Evolutionary conservation across 2,888 invertebrate genomes (phyloP).

Genomic region (Dolichopus griseipennis): DNA sequence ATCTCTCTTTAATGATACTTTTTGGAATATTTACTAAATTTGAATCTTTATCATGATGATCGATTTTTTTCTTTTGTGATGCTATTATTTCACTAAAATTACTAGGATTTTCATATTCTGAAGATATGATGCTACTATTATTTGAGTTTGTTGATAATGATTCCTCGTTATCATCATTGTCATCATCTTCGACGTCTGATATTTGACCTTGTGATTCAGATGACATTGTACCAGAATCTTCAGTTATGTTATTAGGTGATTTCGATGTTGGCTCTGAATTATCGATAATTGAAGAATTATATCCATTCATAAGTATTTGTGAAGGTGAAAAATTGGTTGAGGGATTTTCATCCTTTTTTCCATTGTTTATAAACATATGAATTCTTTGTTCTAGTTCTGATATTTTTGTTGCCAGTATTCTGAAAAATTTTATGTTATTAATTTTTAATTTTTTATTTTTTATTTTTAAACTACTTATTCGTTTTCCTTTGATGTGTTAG

Average conservation of each 20-base stretch:
- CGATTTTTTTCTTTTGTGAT: slow-evolving; percentile 29
- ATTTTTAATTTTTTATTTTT: background rate
- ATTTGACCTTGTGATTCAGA: slow-evolving; percentile 32
- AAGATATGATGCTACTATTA: slow-evolving; percentile 34
- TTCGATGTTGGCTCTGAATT: slow-evolving; percentile 30
- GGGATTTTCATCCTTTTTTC: slow-evolving; percentile 31
- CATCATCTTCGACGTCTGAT: slow-evolving; percentile 30
- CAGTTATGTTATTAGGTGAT: slow-evolving; percentile 43
- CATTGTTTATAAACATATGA: slow-evolving; percentile 39
- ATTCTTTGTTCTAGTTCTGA: slow-evolving; percentile 72
- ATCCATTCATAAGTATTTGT: slow-evolving; percentile 57
- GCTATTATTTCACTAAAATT: slow-evolving; percentile 27
- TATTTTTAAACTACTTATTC: slow-evolving; percentile 54
- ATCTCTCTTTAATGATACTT: slow-evolving; percentile 33
- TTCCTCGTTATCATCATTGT: slow-evolving; percentile 28
- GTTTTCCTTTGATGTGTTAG: slow-evolving; percentile 77
- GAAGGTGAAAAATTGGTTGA: slow-evolving; percentile 47
- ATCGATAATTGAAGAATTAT: slow-evolving; percentile 48
- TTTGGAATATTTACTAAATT: background rate
- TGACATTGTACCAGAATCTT: slow-evolving; percentile 34
- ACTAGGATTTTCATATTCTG: slow-evolving; percentile 35
- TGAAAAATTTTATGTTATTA: slow-evolving; percentile 38
- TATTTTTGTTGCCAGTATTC: slow-evolving; percentile 71
- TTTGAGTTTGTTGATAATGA: slow-evolving; percentile 40
- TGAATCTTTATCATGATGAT: slow-evolving; percentile 23